phyloP scores from a whole-genome alignment of 2,888 invertebrate genomes.

The Ichneumoninae sp. region DNA sequence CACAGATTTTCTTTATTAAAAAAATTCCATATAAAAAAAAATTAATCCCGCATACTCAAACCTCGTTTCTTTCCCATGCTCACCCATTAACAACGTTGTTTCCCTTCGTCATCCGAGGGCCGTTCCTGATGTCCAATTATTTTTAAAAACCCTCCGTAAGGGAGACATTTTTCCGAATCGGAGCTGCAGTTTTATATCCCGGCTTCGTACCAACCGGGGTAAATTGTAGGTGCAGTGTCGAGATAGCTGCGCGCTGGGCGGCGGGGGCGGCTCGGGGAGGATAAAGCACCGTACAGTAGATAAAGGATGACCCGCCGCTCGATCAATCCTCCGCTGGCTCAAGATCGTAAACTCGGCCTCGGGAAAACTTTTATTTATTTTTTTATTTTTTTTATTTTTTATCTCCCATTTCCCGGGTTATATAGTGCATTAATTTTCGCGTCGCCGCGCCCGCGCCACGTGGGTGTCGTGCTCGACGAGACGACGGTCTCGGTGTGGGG shows the following conservation, averaged over 20 bases:
- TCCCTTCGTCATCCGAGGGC: too few relatives aligned
- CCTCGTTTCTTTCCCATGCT: too few relatives aligned
- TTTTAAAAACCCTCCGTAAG: too few relatives aligned
- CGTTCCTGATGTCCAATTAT: too few relatives aligned
- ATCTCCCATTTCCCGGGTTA: slow-evolving; percentile 38
- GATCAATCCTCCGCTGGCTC: slow-evolving; percentile 52
- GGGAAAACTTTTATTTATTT: slow-evolving; percentile 6
- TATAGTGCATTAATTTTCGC: slow-evolving; percentile 46
- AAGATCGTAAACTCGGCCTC: slow-evolving; percentile 57
- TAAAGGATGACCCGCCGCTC: slow-evolving; percentile 51
- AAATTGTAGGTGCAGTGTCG: background rate
- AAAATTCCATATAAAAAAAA: too few relatives aligned
- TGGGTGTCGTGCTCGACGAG: slow-evolving; percentile 23
- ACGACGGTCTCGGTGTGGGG: slow-evolving; percentile 9
- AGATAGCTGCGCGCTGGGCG: background rate
- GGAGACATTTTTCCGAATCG: too few relatives aligned
- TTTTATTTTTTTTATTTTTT: slow-evolving; percentile 27
- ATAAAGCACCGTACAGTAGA: slow-evolving; percentile 31
- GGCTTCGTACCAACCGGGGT: background rate
- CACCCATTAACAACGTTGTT: too few relatives aligned
- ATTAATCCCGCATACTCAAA: too few relatives aligned
- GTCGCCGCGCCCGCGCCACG: slow-evolving; percentile 34
- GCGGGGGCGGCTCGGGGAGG: background rate
- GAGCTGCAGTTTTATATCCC: background rate
- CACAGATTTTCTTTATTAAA: too few relatives aligned